Evolutionary conservation across 2,888 invertebrate genomes (phyloP), one percentile per base, ranked within the genome.

Genomic region (Lamproptera curius): DNA sequence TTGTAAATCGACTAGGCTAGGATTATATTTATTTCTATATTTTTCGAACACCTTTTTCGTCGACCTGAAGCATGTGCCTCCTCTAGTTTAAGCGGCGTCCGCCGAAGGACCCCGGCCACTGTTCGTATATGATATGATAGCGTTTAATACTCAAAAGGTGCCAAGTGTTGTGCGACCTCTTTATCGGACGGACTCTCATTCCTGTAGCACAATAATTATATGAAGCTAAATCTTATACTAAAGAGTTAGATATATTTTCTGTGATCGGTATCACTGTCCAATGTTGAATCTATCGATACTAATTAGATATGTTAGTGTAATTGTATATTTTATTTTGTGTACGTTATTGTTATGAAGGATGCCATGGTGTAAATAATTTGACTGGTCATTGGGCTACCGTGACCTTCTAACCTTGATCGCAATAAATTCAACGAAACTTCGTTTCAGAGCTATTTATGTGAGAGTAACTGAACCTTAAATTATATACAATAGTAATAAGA

Each of bases 111-210:
- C 65, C 65, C 63, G 68, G 54, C 58, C 67, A 63, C 62, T 70
- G 67, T 64, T 62, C 66, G 62, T 70, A 64, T 63, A 62, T 61
- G 58, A 68, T 63, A 62, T 61, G 58, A 68, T 75, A 71, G 77
- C 68, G 70, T 80, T 31, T 70, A 84, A 84, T 83, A 84, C 84
- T 83, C 83, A 84, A 70, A 76, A 74, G 78, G 81, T 80, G 79
- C 72, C 74, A 72, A 74, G 70, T 61, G 62, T 67, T 64, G 73
- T 71, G 71, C 70, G 71, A 65, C 60, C 64, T 59, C 61, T 62
- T 62, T 58, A 35, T 23, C 39, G 38, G 51, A 67, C 64, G 70
- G 66, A 65, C 68, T 76, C 73, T 82, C 83, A 82, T 83, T 85
- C 83, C 83, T 79, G 70, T 76, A 76, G 75, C 76, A 70, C 78